Evolutionary conservation across 2,888 invertebrate genomes (phyloP).

Genomic region (Mayetiola destructor): DNA sequence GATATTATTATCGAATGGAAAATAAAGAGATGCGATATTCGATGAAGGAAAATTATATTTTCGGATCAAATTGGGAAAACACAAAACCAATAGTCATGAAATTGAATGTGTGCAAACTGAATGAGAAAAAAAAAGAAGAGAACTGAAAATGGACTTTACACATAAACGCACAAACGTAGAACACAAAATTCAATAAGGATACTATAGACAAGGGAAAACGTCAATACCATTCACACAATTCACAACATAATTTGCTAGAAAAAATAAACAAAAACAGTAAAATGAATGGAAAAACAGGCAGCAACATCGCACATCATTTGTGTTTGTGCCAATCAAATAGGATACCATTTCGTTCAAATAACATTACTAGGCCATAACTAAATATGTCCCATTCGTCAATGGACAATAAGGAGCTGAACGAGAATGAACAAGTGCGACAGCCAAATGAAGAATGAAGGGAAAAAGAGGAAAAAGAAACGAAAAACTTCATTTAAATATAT

Average conservation of each 20-base stretch:
- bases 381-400: background rate
- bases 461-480: background rate
- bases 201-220: background rate
- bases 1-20: too few species aligned
- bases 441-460: too few species aligned
- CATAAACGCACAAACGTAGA: background rate
- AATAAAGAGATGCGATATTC: too few species aligned
- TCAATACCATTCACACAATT: background rate
- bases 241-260: too few species aligned
- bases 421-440: background rate
- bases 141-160: background rate
- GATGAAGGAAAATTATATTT: too few species aligned
- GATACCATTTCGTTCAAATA: background rate
- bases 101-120: background rate
- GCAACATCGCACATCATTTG: slow-evolving; percentile 2
- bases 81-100: too few species aligned
- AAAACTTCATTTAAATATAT: slow-evolving; percentile 11
- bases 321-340: background rate
- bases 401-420: too few species aligned
- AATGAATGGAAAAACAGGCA: background rate
- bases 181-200: background rate
- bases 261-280: background rate
- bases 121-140: background rate
- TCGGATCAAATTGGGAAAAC: too few species aligned
- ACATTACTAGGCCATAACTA: background rate